phyloP scores from a whole-genome alignment of 2,797 vertebrate species.

The Miichthys miiuy region DNA sequence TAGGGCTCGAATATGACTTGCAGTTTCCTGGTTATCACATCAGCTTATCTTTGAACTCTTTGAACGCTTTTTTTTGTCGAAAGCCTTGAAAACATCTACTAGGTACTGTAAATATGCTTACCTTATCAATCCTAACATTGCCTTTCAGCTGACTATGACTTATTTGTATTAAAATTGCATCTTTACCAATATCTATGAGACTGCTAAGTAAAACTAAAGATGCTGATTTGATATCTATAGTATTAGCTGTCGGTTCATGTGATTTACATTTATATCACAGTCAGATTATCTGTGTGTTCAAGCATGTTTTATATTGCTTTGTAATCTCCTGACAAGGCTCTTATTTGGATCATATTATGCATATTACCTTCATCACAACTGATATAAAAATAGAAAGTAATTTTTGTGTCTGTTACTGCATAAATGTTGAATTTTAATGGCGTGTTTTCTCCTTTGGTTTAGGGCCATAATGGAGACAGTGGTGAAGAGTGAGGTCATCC shows the following conservation, averaged over 20 bases:
- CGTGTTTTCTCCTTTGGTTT: conserved; percentile 14
- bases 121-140: neutral
- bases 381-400: neutral
- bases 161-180: neutral
- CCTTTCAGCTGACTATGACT: accelerated
- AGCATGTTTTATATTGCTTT: neutral
- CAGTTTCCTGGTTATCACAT: neutral
- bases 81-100: conserved; percentile 5
- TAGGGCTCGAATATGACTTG: neutral
- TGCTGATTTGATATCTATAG: neutral
- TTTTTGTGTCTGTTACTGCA: neutral
- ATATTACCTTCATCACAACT: no score
- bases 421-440: neutral
- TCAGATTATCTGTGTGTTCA: neutral
- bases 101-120: conserved; percentile 31
- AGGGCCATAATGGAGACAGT: conserved; percentile 2
- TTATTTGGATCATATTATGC: neutral
- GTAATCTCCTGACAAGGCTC: neutral
- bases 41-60: conserved; percentile 34
- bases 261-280: neutral
- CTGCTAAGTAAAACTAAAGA: neutral
- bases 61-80: no score
- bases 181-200: neutral
- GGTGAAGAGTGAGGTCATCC: conserved; percentile 59
- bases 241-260: neutral